Base-by-base conservation (phyloP, 1,140 invertebrate genomes). In the Drosophila simulans region DNA sequence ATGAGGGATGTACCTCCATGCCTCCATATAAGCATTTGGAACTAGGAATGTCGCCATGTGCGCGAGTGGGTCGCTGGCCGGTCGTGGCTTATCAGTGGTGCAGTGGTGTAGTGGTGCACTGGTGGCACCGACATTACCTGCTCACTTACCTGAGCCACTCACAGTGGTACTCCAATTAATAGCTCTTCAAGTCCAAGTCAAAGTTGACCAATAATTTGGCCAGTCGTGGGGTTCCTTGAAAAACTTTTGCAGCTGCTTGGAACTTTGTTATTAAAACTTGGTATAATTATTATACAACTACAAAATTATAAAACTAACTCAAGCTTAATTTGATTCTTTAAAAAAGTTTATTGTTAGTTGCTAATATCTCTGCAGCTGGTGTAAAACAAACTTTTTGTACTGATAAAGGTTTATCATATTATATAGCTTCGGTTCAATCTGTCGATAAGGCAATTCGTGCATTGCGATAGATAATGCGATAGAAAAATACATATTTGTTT, bases 11-110 rank as follows among this genome's bases (percentile, higher is more conserved):
- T 39, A 39, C 1, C 1, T 22, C 2, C 20, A 27, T 31, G 7
- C 7, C 8, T 31, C 2, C 13, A 34, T 31, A n/a, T 63, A 12
- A 1, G 17, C 4, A 35, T 25, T 35, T 34, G 27, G 34, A 34
- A 22, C 20, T n/a, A 43, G 69, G 54, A 72, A 72, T 72, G 54
- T 72, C 57, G 51, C 49, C 59, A 63, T 63, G 49, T 63, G 59
- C 39, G 12, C 66, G 64, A 68, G 39, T 68, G 60, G 65, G 64
- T 58, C 54, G 66, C 37, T 70, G 65, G 39, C 57, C 58, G 49
- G 31, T 27, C 31, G 7, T 7, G 35, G 49, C 57, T 74, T 74
- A 74, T 74, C 71, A 74, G 70, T 52, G 34, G 37, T 39, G 35
- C 71, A 73, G 42, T 43, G n/a, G 48, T 12, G n/a, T 17, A 7